These are phyloP conservation scores for Stomatorhinus walkeri DNA, from an alignment of 2,797 vertebrate genomes.

Conservation along the genomic window DNA sequence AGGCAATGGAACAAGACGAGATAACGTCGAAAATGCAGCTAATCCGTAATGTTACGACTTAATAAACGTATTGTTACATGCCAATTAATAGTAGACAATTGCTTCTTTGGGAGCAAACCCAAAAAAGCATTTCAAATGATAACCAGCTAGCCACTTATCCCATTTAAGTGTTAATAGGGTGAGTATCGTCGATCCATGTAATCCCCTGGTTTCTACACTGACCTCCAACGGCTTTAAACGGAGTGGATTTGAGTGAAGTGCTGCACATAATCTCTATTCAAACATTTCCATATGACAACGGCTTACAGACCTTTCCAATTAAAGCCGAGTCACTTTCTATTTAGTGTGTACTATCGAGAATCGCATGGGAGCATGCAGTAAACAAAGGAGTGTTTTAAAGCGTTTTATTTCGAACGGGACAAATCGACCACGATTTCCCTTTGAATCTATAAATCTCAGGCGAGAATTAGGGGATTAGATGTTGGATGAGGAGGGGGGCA, in stretches of 20 bases:
- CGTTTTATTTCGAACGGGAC: slow-evolving; percentile 57
- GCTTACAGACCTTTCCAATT: slow-evolving; percentile 59
- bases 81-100: slow-evolving; percentile 49
- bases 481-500: slow-evolving; percentile 70
- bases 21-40: slow-evolving; percentile 32
- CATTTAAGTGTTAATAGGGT: slow-evolving; percentile 60
- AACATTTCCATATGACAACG: slow-evolving; percentile 77
- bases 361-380: slow-evolving; percentile 61
- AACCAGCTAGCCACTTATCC: slow-evolving; percentile 56
- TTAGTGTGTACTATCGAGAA: slow-evolving; percentile 45
- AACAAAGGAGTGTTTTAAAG: slow-evolving; percentile 78
- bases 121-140: slow-evolving; percentile 58
- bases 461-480: slow-evolving; percentile 80
- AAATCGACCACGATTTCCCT: slow-evolving; percentile 60
- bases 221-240: slow-evolving; percentile 45
- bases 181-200: slow-evolving; percentile 68
- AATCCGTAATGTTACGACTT: slow-evolving; percentile 48
- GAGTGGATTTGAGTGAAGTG: slow-evolving; percentile 71
- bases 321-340: slow-evolving; percentile 70
- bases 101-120: slow-evolving; percentile 25
- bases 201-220: slow-evolving; percentile 54
- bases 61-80: slow-evolving; percentile 45
- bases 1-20: not conserved
- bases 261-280: slow-evolving; percentile 66
- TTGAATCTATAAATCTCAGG: slow-evolving; percentile 73